Evolutionary conservation across 2,797 vertebrate species (phyloP).

Genomic region (Bothrops alternatus): DNA sequence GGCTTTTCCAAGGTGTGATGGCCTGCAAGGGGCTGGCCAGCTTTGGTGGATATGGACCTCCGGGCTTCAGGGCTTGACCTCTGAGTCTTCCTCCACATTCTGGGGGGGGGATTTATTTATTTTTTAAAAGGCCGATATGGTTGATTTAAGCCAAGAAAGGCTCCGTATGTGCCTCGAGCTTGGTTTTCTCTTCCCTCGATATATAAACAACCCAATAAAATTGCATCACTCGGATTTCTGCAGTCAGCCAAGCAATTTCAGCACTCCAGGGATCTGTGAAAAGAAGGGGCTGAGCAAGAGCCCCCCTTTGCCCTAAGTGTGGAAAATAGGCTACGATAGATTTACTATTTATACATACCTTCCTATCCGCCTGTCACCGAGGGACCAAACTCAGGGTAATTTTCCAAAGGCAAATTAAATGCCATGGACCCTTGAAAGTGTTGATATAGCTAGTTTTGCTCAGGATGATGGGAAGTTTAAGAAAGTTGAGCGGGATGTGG

Average conservation of each 20-base stretch:
- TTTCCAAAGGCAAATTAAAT: not conserved
- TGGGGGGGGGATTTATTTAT: not conserved
- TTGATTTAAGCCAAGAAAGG: not conserved
- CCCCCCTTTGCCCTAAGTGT: not conserved
- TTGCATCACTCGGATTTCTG: not conserved
- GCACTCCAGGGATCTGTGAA: not conserved
- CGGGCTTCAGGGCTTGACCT: not conserved
- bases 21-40: no score
- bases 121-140: not conserved
- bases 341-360: not conserved
- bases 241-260: not conserved
- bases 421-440: not conserved
- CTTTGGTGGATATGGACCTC: not conserved
- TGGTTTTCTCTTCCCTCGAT: not conserved
- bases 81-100: not conserved
- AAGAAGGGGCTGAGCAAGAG: not conserved
- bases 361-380: not conserved
- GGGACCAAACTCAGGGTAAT: not conserved
- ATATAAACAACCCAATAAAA: not conserved
- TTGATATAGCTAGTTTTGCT: not conserved
- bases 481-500: not conserved
- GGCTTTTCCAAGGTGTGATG: not conserved
- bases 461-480: not conserved
- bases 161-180: not conserved
- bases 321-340: not conserved